These are phyloP conservation scores for Halcyon smyrnensis DNA, from an alignment of 2,797 vertebrate genomes.

Conservation along the genomic window DNA sequence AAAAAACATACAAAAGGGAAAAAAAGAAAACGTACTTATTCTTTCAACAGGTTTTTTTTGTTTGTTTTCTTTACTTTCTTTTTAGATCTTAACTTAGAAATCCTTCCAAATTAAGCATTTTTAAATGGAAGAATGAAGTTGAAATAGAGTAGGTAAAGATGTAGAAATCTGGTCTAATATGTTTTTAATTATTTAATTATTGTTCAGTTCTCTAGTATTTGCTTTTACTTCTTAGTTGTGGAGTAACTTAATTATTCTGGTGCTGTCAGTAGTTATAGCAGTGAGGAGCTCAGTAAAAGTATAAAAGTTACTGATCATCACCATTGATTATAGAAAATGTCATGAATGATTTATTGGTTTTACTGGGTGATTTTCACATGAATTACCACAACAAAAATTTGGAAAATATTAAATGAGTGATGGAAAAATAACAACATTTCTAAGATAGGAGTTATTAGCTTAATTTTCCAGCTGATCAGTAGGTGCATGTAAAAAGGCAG, in stretches of 20 bases:
- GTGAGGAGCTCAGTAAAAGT: not conserved
- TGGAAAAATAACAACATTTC: not conserved
- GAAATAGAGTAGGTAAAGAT: not conserved
- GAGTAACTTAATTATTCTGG: not conserved
- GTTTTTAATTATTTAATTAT: not conserved
- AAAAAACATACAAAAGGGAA: not conserved
- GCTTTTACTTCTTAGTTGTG: not conserved
- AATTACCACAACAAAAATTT: rapidly evolving
- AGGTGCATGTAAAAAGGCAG: not conserved
- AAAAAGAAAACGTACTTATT: not conserved
- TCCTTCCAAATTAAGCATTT: not conserved
- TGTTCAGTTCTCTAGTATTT: not conserved
- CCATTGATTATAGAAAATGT: not conserved
- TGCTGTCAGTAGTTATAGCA: not conserved
- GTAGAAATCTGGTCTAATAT: not conserved
- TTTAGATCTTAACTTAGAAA: not conserved
- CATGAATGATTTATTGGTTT: not conserved
- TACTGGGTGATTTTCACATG: not conserved
- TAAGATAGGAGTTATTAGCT: not conserved
- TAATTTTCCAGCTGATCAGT: not conserved
- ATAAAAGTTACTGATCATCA: not conserved
- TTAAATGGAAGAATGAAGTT: not conserved
- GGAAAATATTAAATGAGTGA: not conserved
- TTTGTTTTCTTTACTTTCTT: not conserved
- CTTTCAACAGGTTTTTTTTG: not conserved